Base-by-base conservation (phyloP, 1,140 invertebrate species). In the Trachelipus rathkii region DNA sequence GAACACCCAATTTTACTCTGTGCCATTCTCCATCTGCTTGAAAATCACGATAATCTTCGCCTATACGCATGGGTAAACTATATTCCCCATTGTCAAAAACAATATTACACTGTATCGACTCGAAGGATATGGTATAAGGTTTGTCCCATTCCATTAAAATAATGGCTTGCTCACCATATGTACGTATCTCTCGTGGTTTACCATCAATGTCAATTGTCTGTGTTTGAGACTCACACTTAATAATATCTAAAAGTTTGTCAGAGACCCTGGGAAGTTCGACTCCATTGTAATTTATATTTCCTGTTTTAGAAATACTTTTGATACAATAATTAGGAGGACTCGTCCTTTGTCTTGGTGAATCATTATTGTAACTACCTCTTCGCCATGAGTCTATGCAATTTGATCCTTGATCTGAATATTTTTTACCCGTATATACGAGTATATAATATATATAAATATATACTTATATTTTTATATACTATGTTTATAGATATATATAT, bases 1-100 rank as follows among this genome's bases (percentile, higher is more conserved):
- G 96, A 23, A 92, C 93, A 46, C 97, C 96, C 78, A 98, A 91
- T 81, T 91, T 89, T 44, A 99, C 92, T 77, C 90, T 87, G 81
- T 86, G 87, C 50, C 83, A 82, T 68, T 86, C 84, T 67, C 86
- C 87, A 81, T 87, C 82, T 76, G 88, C 82, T 73, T 83, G 81
- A 53, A 84, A 80, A 74, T 84, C 82, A 21, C 79, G 75, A 68
- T 84, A 84, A 19, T 83, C 84, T 67, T 84, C 83, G 10, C 77
- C 73, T 69, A 83, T 82, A 21, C 78, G 72, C 68, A 84, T 78
- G 21, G 73, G 77, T 33, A 81, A 68, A n/a, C 82, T 19, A 72
- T 82, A 82, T 10, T 81, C 66, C 24, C 82, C 82, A 70, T 82
- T 82, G 73, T 84, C 81, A 78, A 82, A 81, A 2, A 83, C 81